A percentile compares a stretch with the other conserved stretches of the same genome.
Conservation (phyloP, 1,140 invertebrate genomes). For the Drosophila ercepeae region DNA sequence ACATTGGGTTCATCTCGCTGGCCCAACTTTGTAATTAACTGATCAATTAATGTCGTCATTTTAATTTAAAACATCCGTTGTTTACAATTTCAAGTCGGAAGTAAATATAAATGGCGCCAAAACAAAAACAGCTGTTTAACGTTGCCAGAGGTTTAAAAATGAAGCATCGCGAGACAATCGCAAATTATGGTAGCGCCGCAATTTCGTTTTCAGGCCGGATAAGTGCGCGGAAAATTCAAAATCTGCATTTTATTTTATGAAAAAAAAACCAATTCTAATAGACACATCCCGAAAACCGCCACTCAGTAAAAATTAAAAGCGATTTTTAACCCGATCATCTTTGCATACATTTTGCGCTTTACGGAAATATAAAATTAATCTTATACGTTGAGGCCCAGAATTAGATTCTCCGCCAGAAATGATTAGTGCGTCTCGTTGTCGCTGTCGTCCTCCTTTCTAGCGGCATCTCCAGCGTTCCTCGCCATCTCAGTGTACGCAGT, state of each 20-base stretch:
- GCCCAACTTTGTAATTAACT: slow-evolving; percentile 75
- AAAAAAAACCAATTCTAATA: too few species aligned
- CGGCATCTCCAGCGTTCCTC: slow-evolving; percentile 91
- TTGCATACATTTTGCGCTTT: slow-evolving; percentile 29
- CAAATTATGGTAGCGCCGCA: too few species aligned
- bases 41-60: slow-evolving; percentile 75
- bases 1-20: slow-evolving; percentile 66
- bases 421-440: slow-evolving; percentile 87
- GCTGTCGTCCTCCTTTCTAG: slow-evolving; percentile 93
- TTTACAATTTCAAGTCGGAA: slow-evolving; percentile 12
- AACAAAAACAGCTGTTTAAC: slow-evolving; percentile 14
- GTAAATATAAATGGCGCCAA: slow-evolving; percentile 27
- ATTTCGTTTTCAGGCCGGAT: too few species aligned
- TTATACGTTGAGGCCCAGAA: slow-evolving; percentile 52
- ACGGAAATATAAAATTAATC: slow-evolving; percentile 32
- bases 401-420: slow-evolving; percentile 50
- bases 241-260: too few species aligned
- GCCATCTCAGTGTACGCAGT: slow-evolving; percentile 88
- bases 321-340: slow-evolving; percentile 21
- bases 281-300: too few species aligned
- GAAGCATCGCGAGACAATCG: too few species aligned
- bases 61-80: background rate
- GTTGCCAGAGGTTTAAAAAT: too few species aligned
- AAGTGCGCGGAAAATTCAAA: too few species aligned
- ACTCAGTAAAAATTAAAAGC: too few species aligned